Evolutionary conservation across 2,797 vertebrate genomes (phyloP).

Genomic region (Poecilia gillii): DNA sequence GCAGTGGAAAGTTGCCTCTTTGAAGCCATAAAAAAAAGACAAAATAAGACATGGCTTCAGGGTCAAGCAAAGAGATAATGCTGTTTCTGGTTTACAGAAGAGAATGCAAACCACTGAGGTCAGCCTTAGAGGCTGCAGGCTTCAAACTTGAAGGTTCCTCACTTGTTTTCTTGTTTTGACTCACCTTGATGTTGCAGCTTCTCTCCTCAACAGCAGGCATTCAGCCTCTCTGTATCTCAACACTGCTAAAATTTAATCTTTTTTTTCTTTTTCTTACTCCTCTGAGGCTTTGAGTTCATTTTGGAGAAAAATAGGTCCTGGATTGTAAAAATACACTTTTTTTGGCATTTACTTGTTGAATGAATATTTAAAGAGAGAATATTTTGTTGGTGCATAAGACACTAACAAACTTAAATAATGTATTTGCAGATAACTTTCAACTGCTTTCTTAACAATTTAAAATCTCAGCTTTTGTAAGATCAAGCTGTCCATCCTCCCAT

Average conservation of each 20-base stretch:
- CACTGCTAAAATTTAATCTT: slow-evolving; percentile 6
- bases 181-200: slow-evolving; percentile 39
- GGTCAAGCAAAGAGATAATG: slow-evolving; percentile 21
- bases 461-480: neutral
- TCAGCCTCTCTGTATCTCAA: slow-evolving; percentile 5
- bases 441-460: neutral
- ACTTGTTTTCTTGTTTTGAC: slow-evolving; percentile 46
- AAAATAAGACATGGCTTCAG: slow-evolving; percentile 12
- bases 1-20: slow-evolving; percentile 28
- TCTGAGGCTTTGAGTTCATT: slow-evolving; percentile 15
- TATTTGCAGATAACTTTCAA: neutral
- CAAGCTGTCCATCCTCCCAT: neutral
- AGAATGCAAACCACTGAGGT: slow-evolving; percentile 28
- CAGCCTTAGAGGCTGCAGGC: slow-evolving; percentile 36
- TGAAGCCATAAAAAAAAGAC: slow-evolving; percentile 23
- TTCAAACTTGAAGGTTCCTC: slow-evolving; percentile 41
- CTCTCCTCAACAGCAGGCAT: slow-evolving; percentile 3
- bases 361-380: slow-evolving; percentile 6
- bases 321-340: slow-evolving; percentile 25
- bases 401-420: neutral
- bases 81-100: slow-evolving; percentile 27
- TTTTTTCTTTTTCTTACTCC: slow-evolving; percentile 7
- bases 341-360: slow-evolving; percentile 8
- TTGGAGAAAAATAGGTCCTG: slow-evolving; percentile 20
- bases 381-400: neutral